Conservation (phyloP, 2,888 invertebrate species). For the Cancer borealis region DNA sequence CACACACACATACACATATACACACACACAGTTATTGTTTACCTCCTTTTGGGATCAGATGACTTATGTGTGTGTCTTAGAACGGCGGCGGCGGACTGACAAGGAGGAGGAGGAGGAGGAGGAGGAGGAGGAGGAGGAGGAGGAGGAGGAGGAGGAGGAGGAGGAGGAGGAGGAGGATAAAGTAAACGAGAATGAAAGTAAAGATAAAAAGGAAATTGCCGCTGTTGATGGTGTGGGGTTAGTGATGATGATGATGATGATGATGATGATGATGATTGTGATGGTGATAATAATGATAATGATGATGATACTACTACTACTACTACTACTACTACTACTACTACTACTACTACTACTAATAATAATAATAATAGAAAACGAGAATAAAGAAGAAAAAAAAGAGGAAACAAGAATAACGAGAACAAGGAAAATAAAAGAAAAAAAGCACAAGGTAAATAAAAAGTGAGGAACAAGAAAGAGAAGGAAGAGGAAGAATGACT, state of each 20-base stretch:
- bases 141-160: not conserved
- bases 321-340: too few species aligned
- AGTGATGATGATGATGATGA: too few species aligned
- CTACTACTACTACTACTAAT: too few species aligned
- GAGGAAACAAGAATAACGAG: not conserved
- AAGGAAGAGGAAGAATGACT: not conserved
- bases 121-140: not conserved
- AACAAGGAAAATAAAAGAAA: not conserved
- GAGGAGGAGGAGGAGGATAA: constrained; percentile 5
- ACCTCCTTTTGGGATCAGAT: not conserved
- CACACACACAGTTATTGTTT: not conserved
- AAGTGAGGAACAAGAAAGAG: not conserved
- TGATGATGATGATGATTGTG: too few species aligned
- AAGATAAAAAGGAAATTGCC: too few species aligned
- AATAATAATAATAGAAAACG: not conserved
- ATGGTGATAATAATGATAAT: too few species aligned
- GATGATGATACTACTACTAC: too few species aligned
- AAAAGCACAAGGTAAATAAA: not conserved
- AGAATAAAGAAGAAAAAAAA: not conserved
- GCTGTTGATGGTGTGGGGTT: too few species aligned
- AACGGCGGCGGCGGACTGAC: not conserved
- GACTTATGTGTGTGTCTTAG: not conserved
- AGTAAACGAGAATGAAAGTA: not conserved
- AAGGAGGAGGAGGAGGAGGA: not conserved
- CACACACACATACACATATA: too few species aligned